Percentiles rank a stretch among this genome's conserved stretches.
Conservation (phyloP, 2,113 vertebrate genomes). For the Sclerurus mexicanus region DNA sequence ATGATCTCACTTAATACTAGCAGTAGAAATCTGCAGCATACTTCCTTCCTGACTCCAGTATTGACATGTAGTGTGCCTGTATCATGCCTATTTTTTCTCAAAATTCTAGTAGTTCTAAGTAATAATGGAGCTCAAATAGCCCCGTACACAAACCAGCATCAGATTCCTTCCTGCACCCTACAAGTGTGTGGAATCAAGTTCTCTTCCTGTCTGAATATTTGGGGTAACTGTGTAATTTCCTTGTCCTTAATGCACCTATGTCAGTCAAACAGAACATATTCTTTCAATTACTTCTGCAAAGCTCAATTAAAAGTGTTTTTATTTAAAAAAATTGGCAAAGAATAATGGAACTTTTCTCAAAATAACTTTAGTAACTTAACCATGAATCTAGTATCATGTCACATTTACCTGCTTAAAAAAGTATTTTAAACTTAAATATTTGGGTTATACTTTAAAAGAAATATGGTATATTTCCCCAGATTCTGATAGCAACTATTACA, state of each 20-base stretch:
- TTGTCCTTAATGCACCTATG: neutral
- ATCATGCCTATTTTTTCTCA: neutral
- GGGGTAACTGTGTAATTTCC: neutral
- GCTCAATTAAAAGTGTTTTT: neutral
- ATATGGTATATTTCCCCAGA: slow-evolving; percentile 71
- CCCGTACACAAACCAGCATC: neutral
- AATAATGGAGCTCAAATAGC: neutral
- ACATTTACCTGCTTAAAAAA: neutral
- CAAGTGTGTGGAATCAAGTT: neutral
- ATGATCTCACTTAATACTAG: neutral
- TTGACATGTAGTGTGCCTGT: neutral
- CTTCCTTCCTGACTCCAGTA: neutral
- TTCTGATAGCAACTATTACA: slow-evolving; percentile 96
- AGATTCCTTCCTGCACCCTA: neutral
- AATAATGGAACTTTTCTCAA: neutral
- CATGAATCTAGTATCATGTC: neutral
- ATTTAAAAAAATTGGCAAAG: neutral
- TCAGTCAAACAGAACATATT: neutral
- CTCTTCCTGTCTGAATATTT: neutral
- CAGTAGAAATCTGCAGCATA: neutral
- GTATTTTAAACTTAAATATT: slow-evolving; percentile 1
- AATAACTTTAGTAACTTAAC: neutral
- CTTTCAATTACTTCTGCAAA: neutral
- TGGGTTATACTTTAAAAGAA: slow-evolving; percentile 16
- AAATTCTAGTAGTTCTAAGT: neutral